These are phyloP conservation scores for Phocoena phocoena DNA, from an alignment of 2,113 vertebrate species.

Conservation along the genomic window DNA sequence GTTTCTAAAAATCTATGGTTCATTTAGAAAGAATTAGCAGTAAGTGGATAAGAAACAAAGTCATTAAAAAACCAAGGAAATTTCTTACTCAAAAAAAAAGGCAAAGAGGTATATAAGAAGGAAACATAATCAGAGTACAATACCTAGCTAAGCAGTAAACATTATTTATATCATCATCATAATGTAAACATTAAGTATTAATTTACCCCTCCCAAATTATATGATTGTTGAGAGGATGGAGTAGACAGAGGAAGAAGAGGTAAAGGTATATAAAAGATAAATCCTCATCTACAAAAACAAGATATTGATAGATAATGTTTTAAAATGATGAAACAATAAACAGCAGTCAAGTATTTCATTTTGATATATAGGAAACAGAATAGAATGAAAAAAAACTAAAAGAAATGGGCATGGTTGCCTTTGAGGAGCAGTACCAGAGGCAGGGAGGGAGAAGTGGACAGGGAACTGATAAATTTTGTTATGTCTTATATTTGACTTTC, in stretches of 20 bases:
- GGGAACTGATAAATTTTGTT: neutral
- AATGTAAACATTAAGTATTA: neutral
- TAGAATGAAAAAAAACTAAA: neutral
- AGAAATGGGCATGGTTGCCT: neutral
- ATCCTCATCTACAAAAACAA: neutral
- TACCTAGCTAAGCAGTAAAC: neutral
- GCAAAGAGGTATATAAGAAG: neutral
- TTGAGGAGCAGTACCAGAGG: neutral
- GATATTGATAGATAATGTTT: neutral
- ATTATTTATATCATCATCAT: constrained; percentile 11
- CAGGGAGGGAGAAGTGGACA: neutral
- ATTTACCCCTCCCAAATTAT: neutral
- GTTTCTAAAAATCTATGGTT: neutral
- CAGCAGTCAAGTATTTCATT: neutral
- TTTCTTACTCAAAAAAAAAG: neutral
- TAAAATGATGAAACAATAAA: neutral
- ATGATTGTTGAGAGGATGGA: neutral
- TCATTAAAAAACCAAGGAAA: neutral
- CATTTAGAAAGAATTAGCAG: constrained; percentile 10
- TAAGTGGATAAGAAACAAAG: neutral
- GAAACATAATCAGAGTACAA: constrained; percentile 2
- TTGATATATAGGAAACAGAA: neutral
- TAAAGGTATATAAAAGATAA: neutral
- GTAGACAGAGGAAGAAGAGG: neutral
- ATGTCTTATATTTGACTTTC: constrained; percentile 19